Evolutionary conservation across 2,888 invertebrate genomes (phyloP), one percentile per base, ranked within the genome.

Genomic region (Stenurella melanura): DNA sequence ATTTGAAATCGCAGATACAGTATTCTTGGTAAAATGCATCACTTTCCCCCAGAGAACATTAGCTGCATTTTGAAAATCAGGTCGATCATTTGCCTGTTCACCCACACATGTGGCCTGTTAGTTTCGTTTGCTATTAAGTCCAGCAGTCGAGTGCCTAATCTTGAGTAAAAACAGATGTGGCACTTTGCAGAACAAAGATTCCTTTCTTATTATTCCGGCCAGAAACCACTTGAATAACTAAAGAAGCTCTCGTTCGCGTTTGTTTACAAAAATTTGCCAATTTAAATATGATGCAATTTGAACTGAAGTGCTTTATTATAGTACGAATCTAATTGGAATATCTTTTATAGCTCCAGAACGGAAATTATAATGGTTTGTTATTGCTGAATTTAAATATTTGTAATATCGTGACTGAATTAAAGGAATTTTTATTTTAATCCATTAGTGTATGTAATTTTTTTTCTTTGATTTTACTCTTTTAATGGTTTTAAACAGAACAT

Each of bases 141-240:
- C 80, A 75, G 79, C 80, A 82, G 81, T 83, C 82, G 83, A 83
- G 83, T 83, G 81, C 83, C 83, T 85, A 84, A 85, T 85, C 85
- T 85, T 83, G 85, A 85, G 83, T 82, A 78, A 83, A 85, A 84
- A 82, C 85, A 85, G 84, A 85, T 85, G 85, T 83, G 80, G 80
- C 81, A 79, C 82, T 82, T 81, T 78, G 80, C 79, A 79, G 81
- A 83, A 85, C 84, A 85, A 84, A 85, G 83, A 84, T 82, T 82
- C 81, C 82, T 83, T 84, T 84, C 83, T 85, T 83, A 79, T 76
- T 75, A 77, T 72, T 75, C 80, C 78, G 75, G 73, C 78, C 78
- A 80, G 76, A 78, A 76, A 76, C 81, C 82, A 82, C 81, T 83
- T 79, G 79, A 79, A 73, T 68, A 78, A 69, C 69, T 66, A 73